Percentiles rank a stretch among this genome's conserved stretches.
Conservation (phyloP, 2,797 vertebrate genomes). For the Lacerta viridis region DNA sequence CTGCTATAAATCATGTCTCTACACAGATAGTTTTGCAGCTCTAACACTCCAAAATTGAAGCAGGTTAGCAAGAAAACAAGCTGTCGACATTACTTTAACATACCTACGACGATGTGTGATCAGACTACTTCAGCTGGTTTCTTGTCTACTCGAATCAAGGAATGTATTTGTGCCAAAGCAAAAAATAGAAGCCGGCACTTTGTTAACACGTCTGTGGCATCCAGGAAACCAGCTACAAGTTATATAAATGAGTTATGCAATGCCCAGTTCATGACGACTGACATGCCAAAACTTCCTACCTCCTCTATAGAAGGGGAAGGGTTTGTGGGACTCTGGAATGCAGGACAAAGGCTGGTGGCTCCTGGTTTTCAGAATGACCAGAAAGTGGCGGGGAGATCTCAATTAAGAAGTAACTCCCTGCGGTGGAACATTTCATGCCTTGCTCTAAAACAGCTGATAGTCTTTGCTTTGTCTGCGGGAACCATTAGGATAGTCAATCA, state of each 20-base stretch:
- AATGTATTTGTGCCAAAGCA: slow-evolving; percentile 30
- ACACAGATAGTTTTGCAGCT: slow-evolving; percentile 60
- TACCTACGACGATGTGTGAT: slow-evolving; percentile 50
- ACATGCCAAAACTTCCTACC: background rate
- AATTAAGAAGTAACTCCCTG: background rate
- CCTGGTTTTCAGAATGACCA: background rate
- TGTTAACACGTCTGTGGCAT: slow-evolving; percentile 29
- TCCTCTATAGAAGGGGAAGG: background rate
- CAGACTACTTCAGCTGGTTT: slow-evolving; percentile 43
- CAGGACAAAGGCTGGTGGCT: background rate
- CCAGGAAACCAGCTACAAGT: slow-evolving; percentile 27
- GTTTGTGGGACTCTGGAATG: background rate
- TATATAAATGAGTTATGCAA: slow-evolving; percentile 36
- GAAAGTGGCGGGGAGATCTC: background rate
- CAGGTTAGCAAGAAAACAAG: slow-evolving; percentile 58
- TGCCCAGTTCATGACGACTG: background rate
- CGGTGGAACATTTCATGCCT: background rate
- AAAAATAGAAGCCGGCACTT: slow-evolving; percentile 40
- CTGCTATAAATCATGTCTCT: slow-evolving; percentile 56
- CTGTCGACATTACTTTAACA: slow-evolving; percentile 55
- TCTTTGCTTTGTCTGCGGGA: background rate
- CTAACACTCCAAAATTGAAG: slow-evolving; percentile 58
- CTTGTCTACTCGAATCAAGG: slow-evolving; percentile 59
- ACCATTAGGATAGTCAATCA: background rate
- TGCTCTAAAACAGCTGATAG: background rate